Evolutionary conservation across 1,140 invertebrate species (phyloP).

Genomic region (Saccostrea echinata): DNA sequence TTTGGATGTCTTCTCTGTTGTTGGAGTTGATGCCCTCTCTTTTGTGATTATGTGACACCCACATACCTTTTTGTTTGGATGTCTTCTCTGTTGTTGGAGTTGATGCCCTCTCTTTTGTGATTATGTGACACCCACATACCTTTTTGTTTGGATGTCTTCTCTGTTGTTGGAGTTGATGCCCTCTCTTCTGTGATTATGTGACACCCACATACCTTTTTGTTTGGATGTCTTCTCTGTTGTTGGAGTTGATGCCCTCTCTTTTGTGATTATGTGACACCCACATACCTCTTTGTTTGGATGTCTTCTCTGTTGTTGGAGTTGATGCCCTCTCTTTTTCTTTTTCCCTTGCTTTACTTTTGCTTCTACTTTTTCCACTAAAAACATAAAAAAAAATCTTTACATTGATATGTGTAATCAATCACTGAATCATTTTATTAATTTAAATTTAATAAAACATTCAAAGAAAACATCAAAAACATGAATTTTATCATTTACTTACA

Average conservation of each 20-base stretch:
- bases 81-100: slow-evolving; percentile 50
- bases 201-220: too few species aligned
- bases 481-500: slow-evolving; percentile 55
- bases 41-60: neutral
- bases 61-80: slow-evolving; percentile 43
- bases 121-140: neutral
- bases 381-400: neutral
- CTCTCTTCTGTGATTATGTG: too few species aligned
- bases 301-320: slow-evolving; percentile 50
- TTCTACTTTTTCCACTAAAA: slow-evolving; percentile 35
- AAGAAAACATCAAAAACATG: too few species aligned
- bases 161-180: slow-evolving; percentile 48
- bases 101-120: slow-evolving; percentile 54
- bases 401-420: too few species aligned
- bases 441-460: too few species aligned
- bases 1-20: slow-evolving; percentile 47
- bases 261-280: neutral
- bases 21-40: slow-evolving; percentile 52
- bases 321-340: slow-evolving; percentile 52
- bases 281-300: slow-evolving; percentile 44
- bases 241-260: neutral
- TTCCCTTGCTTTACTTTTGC: slow-evolving; percentile 36
- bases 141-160: slow-evolving; percentile 48
- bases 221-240: neutral
- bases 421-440: too few species aligned